Conservation (phyloP, 2,113 vertebrate species). For the Actenoides lindsayi region DNA sequence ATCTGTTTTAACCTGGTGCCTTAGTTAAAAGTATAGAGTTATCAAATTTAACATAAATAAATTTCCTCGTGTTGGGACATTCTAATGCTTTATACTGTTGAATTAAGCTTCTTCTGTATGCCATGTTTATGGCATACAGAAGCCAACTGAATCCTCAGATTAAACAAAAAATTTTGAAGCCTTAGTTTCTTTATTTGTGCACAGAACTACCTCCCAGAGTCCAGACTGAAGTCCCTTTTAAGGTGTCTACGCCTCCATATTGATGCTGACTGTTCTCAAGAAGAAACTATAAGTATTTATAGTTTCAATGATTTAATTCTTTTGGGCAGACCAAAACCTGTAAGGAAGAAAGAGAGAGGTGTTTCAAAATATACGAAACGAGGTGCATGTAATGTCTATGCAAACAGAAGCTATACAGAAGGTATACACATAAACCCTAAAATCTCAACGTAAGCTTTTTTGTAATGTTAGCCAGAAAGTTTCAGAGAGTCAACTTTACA, state of each 20-base stretch:
- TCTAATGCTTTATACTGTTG: not conserved
- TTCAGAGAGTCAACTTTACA: not conserved
- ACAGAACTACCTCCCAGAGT: slow-evolving; percentile 82
- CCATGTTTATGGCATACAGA: slow-evolving; percentile 44
- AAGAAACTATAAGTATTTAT: slow-evolving; percentile 36
- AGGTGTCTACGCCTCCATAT: slow-evolving; percentile 75
- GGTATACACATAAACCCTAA: not conserved
- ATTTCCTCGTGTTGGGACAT: not conserved
- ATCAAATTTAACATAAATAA: slow-evolving; percentile 3
- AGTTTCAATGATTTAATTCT: not conserved
- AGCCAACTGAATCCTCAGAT: slow-evolving; percentile 21
- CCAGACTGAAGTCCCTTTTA: slow-evolving; percentile 74
- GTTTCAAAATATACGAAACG: not conserved
- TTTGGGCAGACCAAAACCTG: slow-evolving; percentile 12
- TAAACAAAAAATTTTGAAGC: not conserved
- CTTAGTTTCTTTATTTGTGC: slow-evolving; percentile 70
- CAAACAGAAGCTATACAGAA: not conserved
- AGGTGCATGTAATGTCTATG: not conserved
- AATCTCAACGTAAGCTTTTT: not conserved
- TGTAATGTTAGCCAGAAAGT: not conserved
- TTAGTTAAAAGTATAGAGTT: slow-evolving; percentile 17
- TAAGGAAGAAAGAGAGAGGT: not conserved
- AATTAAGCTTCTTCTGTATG: not conserved
- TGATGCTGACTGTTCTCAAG: slow-evolving; percentile 20
- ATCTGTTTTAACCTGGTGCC: slow-evolving; percentile 36